Evolutionary conservation across 2,797 vertebrate species (phyloP).

Genomic region (Helicolenus hilgendorfi): DNA sequence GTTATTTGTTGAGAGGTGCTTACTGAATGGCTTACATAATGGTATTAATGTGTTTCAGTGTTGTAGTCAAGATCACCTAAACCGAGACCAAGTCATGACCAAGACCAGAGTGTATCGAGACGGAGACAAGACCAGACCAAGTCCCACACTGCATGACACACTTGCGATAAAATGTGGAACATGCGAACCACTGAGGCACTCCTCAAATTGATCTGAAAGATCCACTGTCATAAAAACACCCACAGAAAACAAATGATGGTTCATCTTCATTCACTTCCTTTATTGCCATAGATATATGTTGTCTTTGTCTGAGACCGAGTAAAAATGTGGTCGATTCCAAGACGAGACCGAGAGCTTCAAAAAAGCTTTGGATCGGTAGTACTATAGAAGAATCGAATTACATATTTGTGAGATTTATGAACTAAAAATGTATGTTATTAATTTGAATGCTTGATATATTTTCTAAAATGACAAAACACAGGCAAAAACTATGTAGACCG

Average conservation of each 20-base stretch:
- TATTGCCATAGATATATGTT: neutral
- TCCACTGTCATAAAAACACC: neutral
- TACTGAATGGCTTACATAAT: neutral
- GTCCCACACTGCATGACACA: too few species aligned
- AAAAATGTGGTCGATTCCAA: accelerated
- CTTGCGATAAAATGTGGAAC: too few species aligned
- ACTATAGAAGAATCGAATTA: neutral
- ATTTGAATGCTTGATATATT: neutral
- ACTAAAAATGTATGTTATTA: too few species aligned
- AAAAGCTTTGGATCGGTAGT: too few species aligned
- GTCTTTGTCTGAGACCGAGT: too few species aligned
- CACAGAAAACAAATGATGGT: neutral
- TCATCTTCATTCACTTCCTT: neutral
- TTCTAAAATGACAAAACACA: neutral
- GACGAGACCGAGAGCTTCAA: neutral
- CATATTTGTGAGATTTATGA: neutral
- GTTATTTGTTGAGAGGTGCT: neutral
- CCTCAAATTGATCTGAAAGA: neutral
- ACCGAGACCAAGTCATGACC: neutral
- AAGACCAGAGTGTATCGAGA: neutral
- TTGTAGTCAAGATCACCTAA: neutral
- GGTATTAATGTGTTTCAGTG: neutral
- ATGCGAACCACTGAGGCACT: neutral
- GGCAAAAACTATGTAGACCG: neutral
- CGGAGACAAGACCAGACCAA: too few species aligned